Base-by-base conservation (phyloP, 2,888 invertebrate genomes). In the Sphecodes monilicornis region DNA sequence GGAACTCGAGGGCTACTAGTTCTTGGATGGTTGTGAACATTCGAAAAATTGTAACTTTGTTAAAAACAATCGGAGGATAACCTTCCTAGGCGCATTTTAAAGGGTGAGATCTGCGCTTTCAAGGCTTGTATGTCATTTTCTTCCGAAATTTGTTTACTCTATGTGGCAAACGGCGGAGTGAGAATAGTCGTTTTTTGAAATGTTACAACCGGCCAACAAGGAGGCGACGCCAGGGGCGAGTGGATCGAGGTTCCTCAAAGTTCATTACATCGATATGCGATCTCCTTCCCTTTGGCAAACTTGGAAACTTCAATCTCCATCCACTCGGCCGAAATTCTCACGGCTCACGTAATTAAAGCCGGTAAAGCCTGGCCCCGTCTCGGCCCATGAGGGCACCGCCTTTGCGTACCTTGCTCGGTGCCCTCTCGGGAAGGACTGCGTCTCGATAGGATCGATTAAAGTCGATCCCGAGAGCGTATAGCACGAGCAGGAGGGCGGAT, bases 281-380 rank as follows among this genome's bases (percentile, higher is more conserved):
- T 86, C 86, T 86, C 80, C 77, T 75, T 80, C 86, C 75, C 79
- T 83, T 83, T 83, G 73, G 86, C 76, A 71, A 86, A 83, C 86
- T 86, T 78, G 70, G 86, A 78, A 76, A 80, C 86, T 84, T 84
- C 87, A 86, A 88, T 88, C 88, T 88, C 77, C 88, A 76, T 83
- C 80, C 79, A 60, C 60, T 82, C 68, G 81, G 80, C 78, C 87
- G 85, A 89, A 89, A 87, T 86, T 88, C 89, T 89, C 89, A 89
- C 87, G 89, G 88, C 71, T 87, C 85, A 82, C 81, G 89, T 89
- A 89, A 89, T 89, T 89, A 89, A 89, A 85, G 79, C 81, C 86
- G 83, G 81, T 80, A 81, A 88, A 83, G 76, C 81, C 64, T 36
- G 64, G 64, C 22, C 32, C 18, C 36, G 36, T 18, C 32, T 36